phyloP scores from a whole-genome alignment of 1,140 invertebrate species.

The Gonioctena quinquepunctata region DNA sequence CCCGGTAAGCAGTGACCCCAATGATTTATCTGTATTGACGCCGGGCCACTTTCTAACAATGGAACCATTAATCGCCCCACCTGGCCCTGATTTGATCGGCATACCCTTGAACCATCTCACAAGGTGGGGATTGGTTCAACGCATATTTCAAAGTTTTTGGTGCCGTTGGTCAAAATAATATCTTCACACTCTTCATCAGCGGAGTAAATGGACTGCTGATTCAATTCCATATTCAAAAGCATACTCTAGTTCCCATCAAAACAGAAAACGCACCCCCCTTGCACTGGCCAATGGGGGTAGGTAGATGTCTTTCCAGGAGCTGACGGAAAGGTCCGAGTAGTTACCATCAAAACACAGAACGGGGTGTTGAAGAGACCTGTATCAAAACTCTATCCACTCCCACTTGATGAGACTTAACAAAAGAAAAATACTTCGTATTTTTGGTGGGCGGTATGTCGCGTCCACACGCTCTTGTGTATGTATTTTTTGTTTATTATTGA shows the following conservation, averaged over 20 bases:
- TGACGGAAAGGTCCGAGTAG: slow-evolving; percentile 32
- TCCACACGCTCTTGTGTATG: too few relatives aligned
- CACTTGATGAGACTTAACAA: background rate
- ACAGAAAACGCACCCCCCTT: slow-evolving; percentile 28
- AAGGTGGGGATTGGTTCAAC: slow-evolving; percentile 18
- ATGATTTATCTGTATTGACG: background rate
- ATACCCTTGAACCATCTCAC: background rate
- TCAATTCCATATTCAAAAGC: background rate
- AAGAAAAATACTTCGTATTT: background rate
- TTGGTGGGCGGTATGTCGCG: slow-evolving; percentile 1
- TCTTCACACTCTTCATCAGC: slow-evolving; percentile 27
- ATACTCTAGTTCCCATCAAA: slow-evolving; percentile 26
- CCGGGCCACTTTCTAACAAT: background rate
- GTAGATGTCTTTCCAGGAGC: slow-evolving; percentile 43
- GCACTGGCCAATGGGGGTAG: slow-evolving; percentile 44
- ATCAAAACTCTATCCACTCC: slow-evolving; percentile 5
- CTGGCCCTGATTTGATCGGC: background rate
- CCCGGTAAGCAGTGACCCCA: background rate
- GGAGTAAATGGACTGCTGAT: slow-evolving; percentile 22
- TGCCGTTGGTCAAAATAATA: slow-evolving; percentile 31
- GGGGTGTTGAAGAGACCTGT: slow-evolving; percentile 6
- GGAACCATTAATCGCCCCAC: background rate
- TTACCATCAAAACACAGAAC: background rate
- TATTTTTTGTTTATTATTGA: too few relatives aligned
- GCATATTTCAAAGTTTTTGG: slow-evolving; percentile 28